phyloP scores from a whole-genome alignment of 2,888 invertebrate genomes.

The Lingula anatina region DNA sequence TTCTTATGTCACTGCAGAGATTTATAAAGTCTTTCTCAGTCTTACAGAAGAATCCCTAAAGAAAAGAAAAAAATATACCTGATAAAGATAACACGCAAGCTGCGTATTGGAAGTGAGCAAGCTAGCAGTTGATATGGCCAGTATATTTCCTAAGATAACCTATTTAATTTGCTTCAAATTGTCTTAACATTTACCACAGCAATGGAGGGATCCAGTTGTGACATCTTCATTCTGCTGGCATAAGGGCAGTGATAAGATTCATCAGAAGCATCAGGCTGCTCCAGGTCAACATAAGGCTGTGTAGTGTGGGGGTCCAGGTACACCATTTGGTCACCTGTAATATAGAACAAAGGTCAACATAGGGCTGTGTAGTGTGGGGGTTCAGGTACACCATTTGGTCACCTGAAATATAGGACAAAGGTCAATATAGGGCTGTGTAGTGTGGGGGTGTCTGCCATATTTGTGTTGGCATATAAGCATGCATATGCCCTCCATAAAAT shows the following conservation, averaged over 20 bases:
- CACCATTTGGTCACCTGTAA: constrained; percentile 79
- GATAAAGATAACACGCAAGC: background rate
- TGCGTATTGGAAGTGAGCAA: background rate
- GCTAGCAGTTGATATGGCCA: background rate
- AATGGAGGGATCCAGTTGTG: constrained; percentile 88
- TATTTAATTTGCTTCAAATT: background rate
- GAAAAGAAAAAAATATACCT: constrained; percentile 23
- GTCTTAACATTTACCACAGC: constrained; percentile 71
- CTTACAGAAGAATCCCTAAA: constrained; percentile 84
- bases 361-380: constrained; percentile 84
- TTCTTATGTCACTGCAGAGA: constrained; percentile 57
- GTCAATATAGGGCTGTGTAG: constrained; percentile 74
- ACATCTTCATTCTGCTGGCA: constrained; percentile 77
- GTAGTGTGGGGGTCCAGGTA: constrained; percentile 94
- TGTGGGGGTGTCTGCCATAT: no score
- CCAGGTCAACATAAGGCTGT: constrained; percentile 67
- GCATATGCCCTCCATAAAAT: no score
- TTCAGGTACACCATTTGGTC: constrained; percentile 91
- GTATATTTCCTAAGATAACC: background rate
- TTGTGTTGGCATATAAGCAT: no score
- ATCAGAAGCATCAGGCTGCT: constrained; percentile 25
- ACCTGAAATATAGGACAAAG: constrained; percentile 53
- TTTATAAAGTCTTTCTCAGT: constrained; percentile 76
- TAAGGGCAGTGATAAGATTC: constrained; percentile 71
- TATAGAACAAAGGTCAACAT: constrained; percentile 67